A percentile compares a stretch with the other conserved stretches of the same genome.
phyloP scores from a whole-genome alignment of 1,140 invertebrate species.

The Coenobita brevimanus region DNA sequence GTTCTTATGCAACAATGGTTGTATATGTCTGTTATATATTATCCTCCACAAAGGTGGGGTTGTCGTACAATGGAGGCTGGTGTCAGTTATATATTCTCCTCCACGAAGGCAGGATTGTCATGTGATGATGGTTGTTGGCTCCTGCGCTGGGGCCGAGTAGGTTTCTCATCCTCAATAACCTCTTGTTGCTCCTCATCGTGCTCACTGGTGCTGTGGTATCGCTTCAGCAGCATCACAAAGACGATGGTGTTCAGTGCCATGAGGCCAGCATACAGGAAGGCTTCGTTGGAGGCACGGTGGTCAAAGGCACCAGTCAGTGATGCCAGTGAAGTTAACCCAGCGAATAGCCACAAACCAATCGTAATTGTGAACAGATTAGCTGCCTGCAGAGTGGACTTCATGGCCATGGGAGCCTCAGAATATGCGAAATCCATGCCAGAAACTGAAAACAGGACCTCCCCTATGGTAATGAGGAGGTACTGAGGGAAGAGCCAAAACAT shows the following conservation, averaged over 20 bases:
- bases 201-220: conserved; percentile 71
- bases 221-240: conserved; percentile 83
- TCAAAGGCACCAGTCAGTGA: conserved; percentile 80
- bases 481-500: conserved; percentile 91
- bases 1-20: no score
- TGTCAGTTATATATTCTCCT: no score
- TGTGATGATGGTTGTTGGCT: not conserved
- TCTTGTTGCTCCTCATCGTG: conserved; percentile 21
- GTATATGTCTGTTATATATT: no score
- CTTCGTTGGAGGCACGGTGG: conserved; percentile 84
- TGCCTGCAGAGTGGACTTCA: conserved; percentile 93
- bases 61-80: no score
- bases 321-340: conserved; percentile 90
- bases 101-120: no score
- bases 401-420: conserved; percentile 86
- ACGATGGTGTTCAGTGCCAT: conserved; percentile 88
- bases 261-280: conserved; percentile 89
- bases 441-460: conserved; percentile 90
- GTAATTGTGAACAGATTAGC: conserved; percentile 91
- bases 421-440: conserved; percentile 95
- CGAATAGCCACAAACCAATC: conserved; percentile 64
- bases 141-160: not conserved
- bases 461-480: conserved; percentile 88
- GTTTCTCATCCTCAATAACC: not conserved
- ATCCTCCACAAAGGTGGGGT: no score